Evolutionary conservation across 2,888 invertebrate genomes (phyloP).

Genomic region (Monopis laevigella): DNA sequence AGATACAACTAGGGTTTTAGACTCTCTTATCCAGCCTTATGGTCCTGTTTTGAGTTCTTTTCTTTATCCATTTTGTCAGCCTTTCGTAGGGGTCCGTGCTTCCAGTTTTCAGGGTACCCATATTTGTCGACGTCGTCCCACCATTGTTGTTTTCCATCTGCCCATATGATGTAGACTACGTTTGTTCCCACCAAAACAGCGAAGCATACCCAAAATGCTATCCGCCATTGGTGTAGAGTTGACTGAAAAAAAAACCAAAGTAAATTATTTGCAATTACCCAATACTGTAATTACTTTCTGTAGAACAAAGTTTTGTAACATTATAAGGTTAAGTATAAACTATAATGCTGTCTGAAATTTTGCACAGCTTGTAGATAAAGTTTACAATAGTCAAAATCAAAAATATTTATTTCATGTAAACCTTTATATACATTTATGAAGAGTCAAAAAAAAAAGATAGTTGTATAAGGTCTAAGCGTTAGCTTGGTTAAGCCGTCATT

Average conservation of each 20-base stretch:
- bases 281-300: too few species aligned
- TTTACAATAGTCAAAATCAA: too few species aligned
- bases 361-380: too few species aligned
- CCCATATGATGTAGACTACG: slow-evolving; percentile 71
- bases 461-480: too few species aligned
- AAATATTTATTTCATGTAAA: too few species aligned
- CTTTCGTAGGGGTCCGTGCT: slow-evolving; percentile 43
- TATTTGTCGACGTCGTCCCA: slow-evolving; percentile 74
- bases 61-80: slow-evolving; percentile 14
- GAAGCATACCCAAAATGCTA: slow-evolving; percentile 79
- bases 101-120: slow-evolving; percentile 52
- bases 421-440: too few species aligned
- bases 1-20: not conserved
- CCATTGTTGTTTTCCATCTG: slow-evolving; percentile 75
- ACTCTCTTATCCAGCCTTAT: not conserved
- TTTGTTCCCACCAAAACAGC: slow-evolving; percentile 72
- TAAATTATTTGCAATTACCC: too few species aligned
- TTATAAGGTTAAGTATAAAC: too few species aligned
- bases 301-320: too few species aligned
- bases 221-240: slow-evolving; percentile 71
- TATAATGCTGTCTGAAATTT: too few species aligned
- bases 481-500: too few species aligned
- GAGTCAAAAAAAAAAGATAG: too few species aligned
- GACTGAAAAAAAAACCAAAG: slow-evolving; percentile 61
- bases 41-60: not conserved